Conservation (phyloP, 2,888 invertebrate genomes). For the Leptinotarsa juncta region DNA sequence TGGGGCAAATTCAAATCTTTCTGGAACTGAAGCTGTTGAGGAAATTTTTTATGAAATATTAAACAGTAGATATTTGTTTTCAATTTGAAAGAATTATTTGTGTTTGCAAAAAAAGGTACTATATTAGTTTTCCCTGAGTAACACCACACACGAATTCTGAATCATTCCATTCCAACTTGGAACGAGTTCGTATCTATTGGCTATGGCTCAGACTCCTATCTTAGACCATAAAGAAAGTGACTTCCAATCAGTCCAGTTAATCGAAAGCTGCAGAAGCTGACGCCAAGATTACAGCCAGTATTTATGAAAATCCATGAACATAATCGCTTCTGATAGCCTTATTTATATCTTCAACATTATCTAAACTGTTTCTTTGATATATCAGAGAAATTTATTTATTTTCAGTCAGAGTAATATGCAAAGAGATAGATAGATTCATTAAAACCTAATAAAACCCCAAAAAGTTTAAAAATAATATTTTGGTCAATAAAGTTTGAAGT, state of each 20-base stretch:
- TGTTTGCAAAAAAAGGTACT: too few relatives aligned
- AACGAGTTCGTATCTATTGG: background rate
- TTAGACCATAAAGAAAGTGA: constrained; percentile 26
- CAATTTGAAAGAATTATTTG: too few relatives aligned
- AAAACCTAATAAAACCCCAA: too few relatives aligned
- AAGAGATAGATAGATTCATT: background rate
- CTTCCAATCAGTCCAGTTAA: constrained; percentile 26
- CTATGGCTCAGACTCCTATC: constrained; percentile 17
- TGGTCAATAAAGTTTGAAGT: too few relatives aligned
- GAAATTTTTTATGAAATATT: too few relatives aligned
- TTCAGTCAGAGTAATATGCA: background rate
- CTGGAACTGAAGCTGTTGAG: too few relatives aligned
- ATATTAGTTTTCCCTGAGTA: background rate
- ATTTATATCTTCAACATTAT: constrained; percentile 12
- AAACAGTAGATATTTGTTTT: too few relatives aligned
- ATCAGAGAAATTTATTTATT: background rate
- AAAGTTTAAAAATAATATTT: too few relatives aligned
- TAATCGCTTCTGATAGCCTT: constrained; percentile 17
- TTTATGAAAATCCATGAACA: constrained; percentile 6
- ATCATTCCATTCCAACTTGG: constrained; percentile 21
- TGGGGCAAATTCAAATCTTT: too few relatives aligned
- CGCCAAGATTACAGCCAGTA: background rate
- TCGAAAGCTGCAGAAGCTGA: constrained; percentile 22
- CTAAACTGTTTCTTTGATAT: background rate
- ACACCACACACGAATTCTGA: constrained; percentile 18